Base-by-base conservation (phyloP, 2,888 invertebrate species). In the Lissonota sp. region DNA sequence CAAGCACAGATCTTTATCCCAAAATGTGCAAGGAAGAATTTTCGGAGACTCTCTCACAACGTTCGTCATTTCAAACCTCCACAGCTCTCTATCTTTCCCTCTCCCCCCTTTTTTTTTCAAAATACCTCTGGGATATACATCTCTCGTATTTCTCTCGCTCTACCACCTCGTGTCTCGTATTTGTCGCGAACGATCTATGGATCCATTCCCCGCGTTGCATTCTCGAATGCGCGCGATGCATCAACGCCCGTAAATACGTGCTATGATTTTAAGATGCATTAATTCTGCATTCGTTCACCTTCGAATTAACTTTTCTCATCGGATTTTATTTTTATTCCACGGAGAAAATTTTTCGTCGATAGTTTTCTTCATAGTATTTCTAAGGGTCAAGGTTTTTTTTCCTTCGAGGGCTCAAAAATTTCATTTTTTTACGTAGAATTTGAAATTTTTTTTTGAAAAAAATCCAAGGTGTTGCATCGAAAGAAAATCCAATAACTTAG, bases 1-100 rank as follows among this genome's bases (percentile, higher is more conserved):
- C 84, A 85, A 83, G 79, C 79, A 73, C 81, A 83, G 84, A 86
- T 86, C 83, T 85, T 82, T 85, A 84, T 84, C 82, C 84, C 42
- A 49, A 42, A 40, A 14, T 14, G 8, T 76, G 74, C 60, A 77
- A 84, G 80, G 67, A 72, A 16, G 46, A 57, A 12, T 78, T 77
- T 74, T 78, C 53, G 64, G 70, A 14, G 70, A 70, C 77, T 39
- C 57, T 37, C 40, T 6, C 62, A 8, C 67, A 12, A 46, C 75
- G 60, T 74, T 70, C 46, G 64, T 76, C 60, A 66, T 72, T 76
- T 55, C 60, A 60, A 26, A 26, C 44, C 44, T 66, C 39, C 37
- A 8, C 14, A 62, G 44, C 44, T 44, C 71, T 75, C n/a, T 7
- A 12, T 12, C 14, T n/a, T 55, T 26, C 26, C 62, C 46, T 67